Base-by-base conservation (phyloP, 2,113 vertebrate genomes). In the Orycteropus afer region DNA sequence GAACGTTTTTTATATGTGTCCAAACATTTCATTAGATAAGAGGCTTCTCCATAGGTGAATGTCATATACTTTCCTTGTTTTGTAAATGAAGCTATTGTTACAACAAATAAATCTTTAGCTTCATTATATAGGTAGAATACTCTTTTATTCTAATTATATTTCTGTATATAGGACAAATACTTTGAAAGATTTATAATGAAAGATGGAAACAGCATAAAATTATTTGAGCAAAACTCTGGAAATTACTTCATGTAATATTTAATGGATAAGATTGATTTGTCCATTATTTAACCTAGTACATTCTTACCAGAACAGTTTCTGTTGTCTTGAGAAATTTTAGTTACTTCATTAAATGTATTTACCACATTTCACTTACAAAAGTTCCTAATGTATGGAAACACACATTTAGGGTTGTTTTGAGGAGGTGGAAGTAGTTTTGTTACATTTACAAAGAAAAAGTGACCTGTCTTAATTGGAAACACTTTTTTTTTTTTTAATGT, bases 21-120 rank as follows among this genome's bases (percentile, higher is more conserved):
- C 93, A 81, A 80, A 93, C 86, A 76, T 86, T 80, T 96, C 13
- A 95, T 97, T 97, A 97, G 97, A 77, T 23, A 94, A 90, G 89
- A 95, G 97, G 96, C 91, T 97, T 77, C 90, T 95, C n/a, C 78
- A 84, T 97, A 96, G 93, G 76, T 89, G 29, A n/a, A 55, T 94
- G 29, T 95, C 55, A 87, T 97, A 81, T 71, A 89, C 69, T 79
- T 97, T 89, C 86, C 88, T 96, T 89, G 47, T 94, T 59, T 61
- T 94, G n/a, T 95, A 97, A 90, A 71, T 97, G 95, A 97, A 92
- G 11, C 34, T 96, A 95, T 7, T 53, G 91, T 55, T 93, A 95
- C 32, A 94, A 51, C 61, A 93, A 47, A 78, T 49, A 76, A 92
- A 71, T 91, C 10, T 97, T 98, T 86, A 71, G 92, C 83, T 97